Conservation (phyloP, 2,797 vertebrate species). For the Rhynchonycteris naso region DNA sequence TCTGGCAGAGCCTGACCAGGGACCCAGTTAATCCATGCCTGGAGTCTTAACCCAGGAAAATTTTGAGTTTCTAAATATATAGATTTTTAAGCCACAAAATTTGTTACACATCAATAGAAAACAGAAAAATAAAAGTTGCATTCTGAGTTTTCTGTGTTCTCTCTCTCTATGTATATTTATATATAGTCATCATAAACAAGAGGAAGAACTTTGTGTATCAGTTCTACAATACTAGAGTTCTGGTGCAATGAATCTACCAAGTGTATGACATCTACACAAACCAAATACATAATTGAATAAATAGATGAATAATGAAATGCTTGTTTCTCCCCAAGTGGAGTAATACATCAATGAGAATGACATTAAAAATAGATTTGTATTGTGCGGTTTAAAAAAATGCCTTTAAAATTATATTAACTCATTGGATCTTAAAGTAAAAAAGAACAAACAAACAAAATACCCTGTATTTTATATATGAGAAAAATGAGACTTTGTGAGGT, state of each 20-base stretch:
- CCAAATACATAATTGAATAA: neutral
- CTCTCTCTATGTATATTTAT: no score
- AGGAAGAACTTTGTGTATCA: neutral
- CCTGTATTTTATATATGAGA: neutral
- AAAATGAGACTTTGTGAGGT: neutral
- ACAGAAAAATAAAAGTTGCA: conserved; percentile 4
- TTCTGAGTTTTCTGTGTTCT: neutral
- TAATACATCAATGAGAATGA: neutral
- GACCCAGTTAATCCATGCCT: neutral
- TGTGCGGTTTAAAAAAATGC: neutral
- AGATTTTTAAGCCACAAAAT: conserved; percentile 21
- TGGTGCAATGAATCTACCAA: neutral
- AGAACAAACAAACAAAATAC: neutral
- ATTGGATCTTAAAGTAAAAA: neutral
- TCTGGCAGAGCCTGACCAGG: neutral
- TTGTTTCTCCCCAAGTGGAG: neutral
- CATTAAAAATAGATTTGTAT: neutral
- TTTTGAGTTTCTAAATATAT: neutral
- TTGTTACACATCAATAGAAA: neutral
- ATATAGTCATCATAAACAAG: neutral
- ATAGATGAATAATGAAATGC: neutral
- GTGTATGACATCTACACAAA: neutral
- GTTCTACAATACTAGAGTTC: neutral
- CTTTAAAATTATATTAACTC: neutral
- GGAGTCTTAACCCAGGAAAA: neutral